phyloP scores from a whole-genome alignment of 2,888 invertebrate genomes.

The Villa cingulata region DNA sequence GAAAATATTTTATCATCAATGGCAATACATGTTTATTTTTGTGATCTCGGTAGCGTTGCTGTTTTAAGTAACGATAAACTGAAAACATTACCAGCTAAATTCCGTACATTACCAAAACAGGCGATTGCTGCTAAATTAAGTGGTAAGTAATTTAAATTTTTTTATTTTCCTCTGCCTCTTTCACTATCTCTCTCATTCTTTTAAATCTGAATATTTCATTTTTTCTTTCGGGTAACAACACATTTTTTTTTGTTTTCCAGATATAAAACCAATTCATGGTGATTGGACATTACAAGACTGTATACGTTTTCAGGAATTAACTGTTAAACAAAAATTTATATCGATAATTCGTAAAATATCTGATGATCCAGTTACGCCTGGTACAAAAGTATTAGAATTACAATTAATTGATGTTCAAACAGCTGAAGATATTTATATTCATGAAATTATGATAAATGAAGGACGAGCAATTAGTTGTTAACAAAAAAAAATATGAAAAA shows the following conservation, averaged over 20 bases:
- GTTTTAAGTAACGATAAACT: constrained; percentile 42
- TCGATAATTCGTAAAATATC: constrained; percentile 50
- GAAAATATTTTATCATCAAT: constrained; percentile 41
- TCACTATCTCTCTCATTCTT: no score
- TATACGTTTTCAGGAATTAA: constrained; percentile 54
- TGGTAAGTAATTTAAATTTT: constrained; percentile 35
- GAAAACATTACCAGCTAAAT: constrained; percentile 41
- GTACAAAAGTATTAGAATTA: constrained; percentile 48
- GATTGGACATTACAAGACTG: constrained; percentile 48
- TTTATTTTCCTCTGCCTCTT: neutral
- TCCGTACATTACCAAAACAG: constrained; percentile 48
- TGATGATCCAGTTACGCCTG: constrained; percentile 46
- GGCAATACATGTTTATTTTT: constrained; percentile 46
- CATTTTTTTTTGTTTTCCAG: constrained; percentile 24
- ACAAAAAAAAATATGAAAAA: constrained; percentile 1
- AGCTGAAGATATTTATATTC: constrained; percentile 51
- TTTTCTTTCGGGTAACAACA: no score
- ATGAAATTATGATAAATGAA: constrained; percentile 48
- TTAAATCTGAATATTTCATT: no score
- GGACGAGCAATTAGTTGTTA: constrained; percentile 38
- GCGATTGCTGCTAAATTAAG: constrained; percentile 49
- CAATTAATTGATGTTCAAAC: constrained; percentile 58
- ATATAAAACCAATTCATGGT: constrained; percentile 38
- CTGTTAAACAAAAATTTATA: constrained; percentile 55
- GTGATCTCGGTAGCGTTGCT: constrained; percentile 51